Base-by-base conservation (phyloP, 2,888 invertebrate species). In the Tachina grossa region DNA sequence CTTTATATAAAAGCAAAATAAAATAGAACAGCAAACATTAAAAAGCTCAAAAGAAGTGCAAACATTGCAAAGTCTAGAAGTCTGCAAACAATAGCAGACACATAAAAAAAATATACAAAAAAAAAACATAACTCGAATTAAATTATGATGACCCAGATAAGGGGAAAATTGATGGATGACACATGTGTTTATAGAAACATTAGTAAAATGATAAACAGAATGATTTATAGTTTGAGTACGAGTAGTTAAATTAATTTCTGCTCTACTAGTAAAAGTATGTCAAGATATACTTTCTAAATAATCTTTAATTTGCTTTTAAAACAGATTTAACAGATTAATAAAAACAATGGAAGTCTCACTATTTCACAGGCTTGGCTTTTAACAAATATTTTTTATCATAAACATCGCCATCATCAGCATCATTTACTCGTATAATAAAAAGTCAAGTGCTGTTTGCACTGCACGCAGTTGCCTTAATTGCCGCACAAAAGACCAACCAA, bases 361-460 rank as follows among this genome's bases (percentile, higher is more conserved):
- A 51, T 69, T 59, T 31, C 68, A 81, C 45, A 51, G 80, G 80
- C 74, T 81, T 66, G 80, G 80, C 72, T 49, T 71, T 74, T 74
- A 31, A 65, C 72, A 69, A 61, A 69, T 61, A 78, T 59, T 78
- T 77, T 59, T 43, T 9, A 19, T 65, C 47, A 55, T 51, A 39
- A 39, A 47, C 2, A 22, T 16, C 16, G 16, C 19, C 53, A 53
- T 53, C 53, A 31, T 31, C 31, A 31, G 31, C 31, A 31, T 19
- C 43, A 61, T 66, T 66, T 61, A 51, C 2, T 22, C 2, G 2
- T 22, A n/a, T n/a, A n/a, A n/a, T 61, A 51, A 39, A 45, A 63
- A 43, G 22, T 55, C 39, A 45, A 45, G n/a, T 53, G 59, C n/a
- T 53, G 41, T 39, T 61, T 63, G 10, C 6, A 39, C 41, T 22